These are phyloP conservation scores for Popillia japonica DNA, from an alignment of 1,140 invertebrate genomes.

Conservation along the genomic window DNA sequence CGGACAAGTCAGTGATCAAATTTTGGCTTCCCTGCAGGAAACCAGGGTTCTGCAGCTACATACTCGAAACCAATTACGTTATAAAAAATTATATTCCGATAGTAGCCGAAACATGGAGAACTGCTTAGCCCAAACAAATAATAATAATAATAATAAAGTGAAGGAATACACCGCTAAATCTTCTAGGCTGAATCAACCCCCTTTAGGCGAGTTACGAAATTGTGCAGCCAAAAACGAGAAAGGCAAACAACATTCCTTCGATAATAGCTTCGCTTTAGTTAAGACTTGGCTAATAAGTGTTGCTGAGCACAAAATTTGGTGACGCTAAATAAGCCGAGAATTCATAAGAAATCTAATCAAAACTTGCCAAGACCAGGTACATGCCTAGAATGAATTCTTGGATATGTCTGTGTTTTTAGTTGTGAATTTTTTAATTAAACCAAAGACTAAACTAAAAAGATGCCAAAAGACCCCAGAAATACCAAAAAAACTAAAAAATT, in stretches of 20 bases:
- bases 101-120: conserved; percentile 75
- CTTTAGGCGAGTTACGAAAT: conserved; percentile 77
- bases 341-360: conserved; percentile 69
- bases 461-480: too few relatives aligned
- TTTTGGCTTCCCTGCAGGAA: conserved; percentile 81
- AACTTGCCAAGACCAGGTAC: conserved; percentile 78
- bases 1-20: conserved; percentile 72
- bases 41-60: conserved; percentile 81
- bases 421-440: too few relatives aligned
- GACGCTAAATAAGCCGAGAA: conserved; percentile 76
- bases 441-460: too few relatives aligned
- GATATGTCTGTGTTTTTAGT: too few relatives aligned
- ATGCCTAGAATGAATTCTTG: conserved; percentile 80
- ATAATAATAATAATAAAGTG: conserved; percentile 75
- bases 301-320: conserved; percentile 71
- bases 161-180: conserved; percentile 71
- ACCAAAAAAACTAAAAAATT: too few relatives aligned
- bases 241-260: conserved; percentile 85
- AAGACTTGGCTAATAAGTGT: conserved; percentile 82
- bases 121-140: conserved; percentile 83
- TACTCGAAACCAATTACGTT: conserved; percentile 74
- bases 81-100: conserved; percentile 72
- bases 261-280: conserved; percentile 86
- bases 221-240: conserved; percentile 79
- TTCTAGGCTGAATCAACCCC: conserved; percentile 72